phyloP scores from a whole-genome alignment of 2,113 vertebrate genomes.

The Aptenodytes patagonicus region DNA sequence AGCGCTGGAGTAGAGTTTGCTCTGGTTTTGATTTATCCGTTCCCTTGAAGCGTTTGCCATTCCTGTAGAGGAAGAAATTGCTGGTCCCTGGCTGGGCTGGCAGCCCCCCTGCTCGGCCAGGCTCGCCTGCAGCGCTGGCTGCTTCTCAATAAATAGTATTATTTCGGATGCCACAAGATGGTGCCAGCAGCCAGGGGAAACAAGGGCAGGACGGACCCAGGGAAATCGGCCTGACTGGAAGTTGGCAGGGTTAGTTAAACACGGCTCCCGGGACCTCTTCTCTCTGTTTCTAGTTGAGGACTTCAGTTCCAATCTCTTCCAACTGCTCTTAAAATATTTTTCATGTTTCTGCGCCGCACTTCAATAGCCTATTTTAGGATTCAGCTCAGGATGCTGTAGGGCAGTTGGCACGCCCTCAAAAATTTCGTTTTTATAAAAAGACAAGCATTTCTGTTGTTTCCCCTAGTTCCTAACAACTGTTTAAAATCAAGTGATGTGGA shows the following conservation, averaged over 20 bases:
- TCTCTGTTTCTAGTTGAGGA: neutral
- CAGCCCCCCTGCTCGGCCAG: neutral
- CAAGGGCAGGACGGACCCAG: rapidly evolving
- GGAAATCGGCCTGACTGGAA: rapidly evolving
- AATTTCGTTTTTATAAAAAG: neutral
- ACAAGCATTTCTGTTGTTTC: neutral
- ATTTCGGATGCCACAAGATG: constrained; percentile 23
- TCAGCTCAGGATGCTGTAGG: neutral
- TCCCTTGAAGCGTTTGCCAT: neutral
- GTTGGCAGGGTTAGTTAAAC: neutral
- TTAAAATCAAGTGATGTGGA: neutral
- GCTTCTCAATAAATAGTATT: neutral
- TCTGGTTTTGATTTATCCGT: neutral
- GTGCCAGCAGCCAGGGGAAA: constrained; percentile 22
- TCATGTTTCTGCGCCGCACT: neutral
- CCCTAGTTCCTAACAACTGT: neutral
- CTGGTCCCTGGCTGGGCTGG: neutral
- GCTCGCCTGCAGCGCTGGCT: rapidly evolving
- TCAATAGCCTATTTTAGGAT: neutral
- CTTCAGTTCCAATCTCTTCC: neutral
- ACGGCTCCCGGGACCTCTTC: neutral
- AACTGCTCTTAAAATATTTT: neutral
- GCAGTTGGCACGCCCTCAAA: constrained; percentile 28
- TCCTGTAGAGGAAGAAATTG: neutral
- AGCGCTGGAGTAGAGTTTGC: rapidly evolving